A percentile compares a stretch with the other conserved stretches of the same genome.
Evolutionary conservation across 2,113 vertebrate genomes (phyloP).

Genomic region (Ondatra zibethicus): DNA sequence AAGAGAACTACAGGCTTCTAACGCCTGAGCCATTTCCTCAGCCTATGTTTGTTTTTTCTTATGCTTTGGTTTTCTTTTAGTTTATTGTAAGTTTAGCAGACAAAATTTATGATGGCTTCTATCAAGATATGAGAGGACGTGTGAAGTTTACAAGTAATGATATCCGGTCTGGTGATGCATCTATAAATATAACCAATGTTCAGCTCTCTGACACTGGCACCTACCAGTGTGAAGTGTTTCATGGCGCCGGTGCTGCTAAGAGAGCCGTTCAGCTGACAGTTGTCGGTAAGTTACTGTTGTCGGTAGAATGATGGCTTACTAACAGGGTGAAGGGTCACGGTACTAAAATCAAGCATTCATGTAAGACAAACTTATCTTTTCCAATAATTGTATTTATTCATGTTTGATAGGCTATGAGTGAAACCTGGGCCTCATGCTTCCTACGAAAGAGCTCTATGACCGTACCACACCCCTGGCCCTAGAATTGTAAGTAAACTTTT

Average conservation of each 20-base stretch:
- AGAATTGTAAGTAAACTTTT: not conserved
- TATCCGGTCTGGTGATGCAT: constrained; percentile 84
- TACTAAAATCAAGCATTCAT: not conserved
- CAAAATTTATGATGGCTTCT: constrained; percentile 81
- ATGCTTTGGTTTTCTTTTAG: not conserved
- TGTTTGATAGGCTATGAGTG: not conserved
- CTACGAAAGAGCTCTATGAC: not conserved
- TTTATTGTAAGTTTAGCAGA: not conserved
- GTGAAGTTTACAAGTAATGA: constrained; percentile 91
- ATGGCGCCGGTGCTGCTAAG: constrained; percentile 91
- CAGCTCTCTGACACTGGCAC: constrained; percentile 90
- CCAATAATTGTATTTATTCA: not conserved
- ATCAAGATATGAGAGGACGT: constrained; percentile 86
- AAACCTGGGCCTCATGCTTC: not conserved
- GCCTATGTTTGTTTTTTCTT: not conserved
- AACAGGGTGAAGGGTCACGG: not conserved
- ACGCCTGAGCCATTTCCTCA: not conserved
- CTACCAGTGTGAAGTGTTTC: constrained; percentile 96
- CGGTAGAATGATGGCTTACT: not conserved
- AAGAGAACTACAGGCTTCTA: not conserved
- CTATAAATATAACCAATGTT: constrained; percentile 91
- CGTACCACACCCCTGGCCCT: not conserved
- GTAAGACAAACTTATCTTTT: not conserved
- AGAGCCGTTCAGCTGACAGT: constrained; percentile 91
- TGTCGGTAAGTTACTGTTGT: constrained; percentile 87